Conservation (phyloP, 2,797 vertebrate genomes). For the Otolemur crassicaudatus region DNA sequence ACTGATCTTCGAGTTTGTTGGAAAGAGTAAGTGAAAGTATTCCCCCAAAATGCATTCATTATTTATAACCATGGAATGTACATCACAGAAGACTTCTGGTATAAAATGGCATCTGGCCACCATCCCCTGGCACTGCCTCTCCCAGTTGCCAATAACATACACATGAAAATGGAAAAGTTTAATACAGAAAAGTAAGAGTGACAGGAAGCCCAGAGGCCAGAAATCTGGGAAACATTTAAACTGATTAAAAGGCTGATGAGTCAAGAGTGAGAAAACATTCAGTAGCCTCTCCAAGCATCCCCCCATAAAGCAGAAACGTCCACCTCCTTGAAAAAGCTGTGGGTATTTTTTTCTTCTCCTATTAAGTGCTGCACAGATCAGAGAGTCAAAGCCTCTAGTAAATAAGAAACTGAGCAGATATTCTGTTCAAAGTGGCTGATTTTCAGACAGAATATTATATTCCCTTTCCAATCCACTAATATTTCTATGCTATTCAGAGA, state of each 20-base stretch:
- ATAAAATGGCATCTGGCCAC: constrained; percentile 42
- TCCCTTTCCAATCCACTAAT: neutral
- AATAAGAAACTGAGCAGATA: neutral
- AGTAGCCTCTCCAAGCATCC: neutral
- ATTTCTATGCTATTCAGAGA: constrained; percentile 34
- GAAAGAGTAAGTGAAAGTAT: constrained; percentile 29
- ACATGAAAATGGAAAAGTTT: constrained; percentile 61
- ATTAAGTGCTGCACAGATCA: neutral
- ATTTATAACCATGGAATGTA: constrained; percentile 42
- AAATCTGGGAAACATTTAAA: constrained; percentile 56
- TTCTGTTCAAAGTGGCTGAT: constrained; percentile 24
- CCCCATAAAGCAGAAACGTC: constrained; percentile 48
- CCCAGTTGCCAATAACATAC: constrained; percentile 14
- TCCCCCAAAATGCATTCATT: constrained; percentile 18
- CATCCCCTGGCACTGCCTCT: constrained; percentile 11
- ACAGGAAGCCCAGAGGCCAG: constrained; percentile 48
- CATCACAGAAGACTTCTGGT: constrained; percentile 39
- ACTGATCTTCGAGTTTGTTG: neutral
- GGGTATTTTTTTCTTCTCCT: neutral
- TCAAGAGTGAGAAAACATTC: constrained; percentile 42
- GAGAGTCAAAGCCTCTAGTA: neutral
- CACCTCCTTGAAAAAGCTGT: neutral
- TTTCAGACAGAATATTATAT: constrained; percentile 29
- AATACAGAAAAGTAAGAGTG: constrained; percentile 44
- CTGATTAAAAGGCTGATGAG: constrained; percentile 37